Conservation (phyloP, 2,113 vertebrate species). For the Tympanuchus pallidicinctus region DNA sequence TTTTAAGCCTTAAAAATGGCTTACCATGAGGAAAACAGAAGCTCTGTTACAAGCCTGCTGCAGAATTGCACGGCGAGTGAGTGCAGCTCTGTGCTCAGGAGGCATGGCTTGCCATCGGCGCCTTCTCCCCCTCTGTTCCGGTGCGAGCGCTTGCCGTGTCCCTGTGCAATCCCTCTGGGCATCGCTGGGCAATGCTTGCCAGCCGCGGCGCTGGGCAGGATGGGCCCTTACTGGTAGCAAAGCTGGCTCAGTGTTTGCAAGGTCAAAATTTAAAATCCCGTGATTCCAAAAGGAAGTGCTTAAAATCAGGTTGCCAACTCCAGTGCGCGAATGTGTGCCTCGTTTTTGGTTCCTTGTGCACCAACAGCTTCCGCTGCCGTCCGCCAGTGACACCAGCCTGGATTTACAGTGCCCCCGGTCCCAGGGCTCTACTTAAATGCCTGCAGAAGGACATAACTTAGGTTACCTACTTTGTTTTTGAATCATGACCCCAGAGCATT, state of each 20-base stretch:
- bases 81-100: not conserved
- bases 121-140: not conserved
- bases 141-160: fast-evolving
- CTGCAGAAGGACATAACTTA: not conserved
- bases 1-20: not conserved
- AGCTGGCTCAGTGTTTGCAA: not conserved
- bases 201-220: not conserved
- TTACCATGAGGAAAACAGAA: not conserved
- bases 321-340: not conserved
- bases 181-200: no score
- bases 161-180: fast-evolving
- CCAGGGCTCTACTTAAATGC: not conserved
- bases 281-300: not conserved
- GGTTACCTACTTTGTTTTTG: not conserved
- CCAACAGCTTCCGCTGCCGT: not conserved
- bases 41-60: not conserved
- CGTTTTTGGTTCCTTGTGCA: not conserved
- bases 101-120: fast-evolving
- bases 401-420: not conserved
- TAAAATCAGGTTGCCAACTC: not conserved
- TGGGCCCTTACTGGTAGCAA: no score
- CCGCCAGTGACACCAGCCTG: not conserved
- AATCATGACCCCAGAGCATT: not conserved
- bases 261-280: not conserved
- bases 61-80: not conserved